These are phyloP conservation scores for Nephrotoma guestfalica DNA, from an alignment of 2,888 invertebrate genomes.

Conservation along the genomic window DNA sequence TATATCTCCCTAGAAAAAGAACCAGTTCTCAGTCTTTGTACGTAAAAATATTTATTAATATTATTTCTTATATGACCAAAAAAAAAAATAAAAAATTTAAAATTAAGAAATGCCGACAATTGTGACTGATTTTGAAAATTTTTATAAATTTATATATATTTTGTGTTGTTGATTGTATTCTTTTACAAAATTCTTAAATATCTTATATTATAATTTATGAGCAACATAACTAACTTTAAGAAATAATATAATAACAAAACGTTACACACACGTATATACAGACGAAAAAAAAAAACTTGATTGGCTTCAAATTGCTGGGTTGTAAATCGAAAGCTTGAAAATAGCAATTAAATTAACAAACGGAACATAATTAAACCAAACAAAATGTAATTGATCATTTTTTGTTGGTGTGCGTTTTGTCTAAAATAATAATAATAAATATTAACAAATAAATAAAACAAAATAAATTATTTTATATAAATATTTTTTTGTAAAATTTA, in stretches of 20 bases:
- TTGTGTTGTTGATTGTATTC: background rate
- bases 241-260: background rate
- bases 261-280: background rate
- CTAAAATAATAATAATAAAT: background rate
- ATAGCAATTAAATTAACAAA: background rate
- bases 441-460: background rate
- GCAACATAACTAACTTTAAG: background rate
- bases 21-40: background rate
- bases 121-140: background rate
- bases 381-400: background rate
- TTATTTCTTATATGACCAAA: background rate
- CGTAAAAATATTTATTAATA: background rate
- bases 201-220: background rate
- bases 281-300: background rate
- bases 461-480: background rate
- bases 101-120: background rate
- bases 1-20: conserved; percentile 2
- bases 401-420: background rate
- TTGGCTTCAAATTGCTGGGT: background rate
- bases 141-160: background rate
- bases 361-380: background rate
- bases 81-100: no score
- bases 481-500: background rate
- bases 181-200: background rate
- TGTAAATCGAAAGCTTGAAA: background rate